phyloP scores from a whole-genome alignment of 2,113 vertebrate genomes.

The Morone saxatilis region DNA sequence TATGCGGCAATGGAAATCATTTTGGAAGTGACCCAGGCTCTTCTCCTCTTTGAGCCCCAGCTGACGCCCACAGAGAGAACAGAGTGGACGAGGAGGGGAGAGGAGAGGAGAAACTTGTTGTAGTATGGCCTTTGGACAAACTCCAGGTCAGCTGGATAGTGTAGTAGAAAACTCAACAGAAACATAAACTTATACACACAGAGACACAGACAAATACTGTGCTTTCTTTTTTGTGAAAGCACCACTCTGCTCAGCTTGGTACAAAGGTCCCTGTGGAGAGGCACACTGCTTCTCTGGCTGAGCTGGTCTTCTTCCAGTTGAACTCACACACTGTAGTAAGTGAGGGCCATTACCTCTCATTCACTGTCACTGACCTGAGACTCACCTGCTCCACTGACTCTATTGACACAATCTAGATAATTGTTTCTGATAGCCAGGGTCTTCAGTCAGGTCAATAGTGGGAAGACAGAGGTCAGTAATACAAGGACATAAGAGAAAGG shows the following conservation, averaged over 20 bases:
- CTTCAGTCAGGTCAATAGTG: slow-evolving; percentile 27
- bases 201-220: slow-evolving; percentile 31
- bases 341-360: slow-evolving; percentile 51
- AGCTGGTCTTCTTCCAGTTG: slow-evolving; percentile 50
- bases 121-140: slow-evolving; percentile 42
- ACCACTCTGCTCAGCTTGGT: slow-evolving; percentile 43
- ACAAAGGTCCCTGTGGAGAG: slow-evolving; percentile 47
- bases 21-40: slow-evolving; percentile 67
- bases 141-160: slow-evolving; percentile 52
- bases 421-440: slow-evolving; percentile 52
- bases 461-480: slow-evolving; percentile 18
- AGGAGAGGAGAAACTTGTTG: slow-evolving; percentile 13
- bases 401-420: slow-evolving; percentile 66
- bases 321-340: slow-evolving; percentile 45
- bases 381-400: slow-evolving; percentile 61
- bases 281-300: slow-evolving; percentile 23
- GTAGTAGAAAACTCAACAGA: slow-evolving; percentile 30
- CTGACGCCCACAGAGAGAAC: slow-evolving; percentile 47
- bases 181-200: slow-evolving; percentile 41
- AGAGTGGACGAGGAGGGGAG: slow-evolving; percentile 20
- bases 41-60: slow-evolving; percentile 45
- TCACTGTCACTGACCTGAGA: slow-evolving; percentile 54
- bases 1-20: slow-evolving; percentile 73
- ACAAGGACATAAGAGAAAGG: background rate
- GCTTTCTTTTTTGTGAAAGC: slow-evolving; percentile 52